phyloP scores from a whole-genome alignment of 1,140 invertebrate species.

The Apocrypta bakeri region DNA sequence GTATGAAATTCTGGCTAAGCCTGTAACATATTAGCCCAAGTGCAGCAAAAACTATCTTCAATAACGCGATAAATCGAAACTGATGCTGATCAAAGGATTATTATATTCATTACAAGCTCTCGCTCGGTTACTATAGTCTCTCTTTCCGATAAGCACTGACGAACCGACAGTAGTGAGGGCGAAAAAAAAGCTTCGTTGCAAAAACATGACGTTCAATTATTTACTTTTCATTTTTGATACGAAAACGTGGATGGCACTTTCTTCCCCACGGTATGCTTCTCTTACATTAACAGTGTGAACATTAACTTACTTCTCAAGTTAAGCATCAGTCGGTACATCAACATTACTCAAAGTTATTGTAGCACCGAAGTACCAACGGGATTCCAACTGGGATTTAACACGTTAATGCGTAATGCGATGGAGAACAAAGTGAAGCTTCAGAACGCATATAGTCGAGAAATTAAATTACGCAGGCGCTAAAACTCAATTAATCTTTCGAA shows the following conservation, averaged over 20 bases:
- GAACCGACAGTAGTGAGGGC: too few relatives aligned
- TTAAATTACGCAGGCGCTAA: not conserved
- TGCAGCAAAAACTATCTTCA: too few relatives aligned
- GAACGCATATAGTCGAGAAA: not conserved
- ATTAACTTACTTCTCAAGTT: constrained; percentile 11
- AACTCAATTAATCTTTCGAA: not conserved
- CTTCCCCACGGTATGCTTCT: not conserved
- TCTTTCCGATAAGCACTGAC: too few relatives aligned
- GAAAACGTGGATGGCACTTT: not conserved
- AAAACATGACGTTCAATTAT: too few relatives aligned
- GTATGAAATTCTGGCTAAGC: too few relatives aligned
- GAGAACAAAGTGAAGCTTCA: not conserved
- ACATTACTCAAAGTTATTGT: constrained; percentile 2
- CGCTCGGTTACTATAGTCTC: too few relatives aligned
- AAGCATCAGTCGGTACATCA: not conserved
- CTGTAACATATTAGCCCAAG: too few relatives aligned
- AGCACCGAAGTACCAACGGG: not conserved
- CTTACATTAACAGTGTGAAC: not conserved
- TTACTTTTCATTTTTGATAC: too few relatives aligned
- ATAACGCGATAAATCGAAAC: too few relatives aligned
- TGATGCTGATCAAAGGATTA: too few relatives aligned
- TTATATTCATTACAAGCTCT: too few relatives aligned
- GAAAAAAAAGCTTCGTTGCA: too few relatives aligned
- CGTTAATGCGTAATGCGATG: not conserved
- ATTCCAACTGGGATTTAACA: not conserved